Conservation (phyloP, 2,797 vertebrate species). For the Podarcis siculus region DNA sequence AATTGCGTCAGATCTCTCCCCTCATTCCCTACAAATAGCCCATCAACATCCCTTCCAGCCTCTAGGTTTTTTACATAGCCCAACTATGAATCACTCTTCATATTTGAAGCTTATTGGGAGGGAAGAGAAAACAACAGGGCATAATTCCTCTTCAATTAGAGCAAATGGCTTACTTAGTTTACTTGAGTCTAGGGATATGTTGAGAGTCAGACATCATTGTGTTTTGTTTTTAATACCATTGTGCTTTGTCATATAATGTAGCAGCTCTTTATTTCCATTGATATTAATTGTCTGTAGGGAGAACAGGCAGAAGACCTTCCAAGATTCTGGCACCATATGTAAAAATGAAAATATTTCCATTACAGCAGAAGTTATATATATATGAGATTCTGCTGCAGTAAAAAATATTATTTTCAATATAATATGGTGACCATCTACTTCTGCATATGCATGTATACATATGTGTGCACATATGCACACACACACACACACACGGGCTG, state of each 20-base stretch:
- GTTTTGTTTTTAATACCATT: constrained; percentile 51
- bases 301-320: constrained; percentile 53
- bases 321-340: constrained; percentile 50
- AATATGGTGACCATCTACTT: no score
- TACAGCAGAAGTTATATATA: not conserved
- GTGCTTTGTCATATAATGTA: constrained; percentile 47
- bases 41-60: not conserved
- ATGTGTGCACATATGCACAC: no score
- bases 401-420: constrained; percentile 54
- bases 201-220: constrained; percentile 14
- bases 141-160: constrained; percentile 10
- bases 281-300: constrained; percentile 58
- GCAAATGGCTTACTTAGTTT: constrained; percentile 8
- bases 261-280: constrained; percentile 52
- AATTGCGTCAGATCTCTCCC: no score
- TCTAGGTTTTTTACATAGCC: not conserved
- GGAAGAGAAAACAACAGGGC: not conserved
- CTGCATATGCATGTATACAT: no score
- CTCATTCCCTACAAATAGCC: no score
- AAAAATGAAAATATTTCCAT: constrained; percentile 56
- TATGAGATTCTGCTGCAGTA: constrained; percentile 53
- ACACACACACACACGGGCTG: no score
- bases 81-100: not conserved
- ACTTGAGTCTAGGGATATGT: constrained; percentile 1
- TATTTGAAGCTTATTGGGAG: not conserved